These are phyloP conservation scores for Brachyptera risi DNA, from an alignment of 2,888 invertebrate species.

Conservation along the genomic window DNA sequence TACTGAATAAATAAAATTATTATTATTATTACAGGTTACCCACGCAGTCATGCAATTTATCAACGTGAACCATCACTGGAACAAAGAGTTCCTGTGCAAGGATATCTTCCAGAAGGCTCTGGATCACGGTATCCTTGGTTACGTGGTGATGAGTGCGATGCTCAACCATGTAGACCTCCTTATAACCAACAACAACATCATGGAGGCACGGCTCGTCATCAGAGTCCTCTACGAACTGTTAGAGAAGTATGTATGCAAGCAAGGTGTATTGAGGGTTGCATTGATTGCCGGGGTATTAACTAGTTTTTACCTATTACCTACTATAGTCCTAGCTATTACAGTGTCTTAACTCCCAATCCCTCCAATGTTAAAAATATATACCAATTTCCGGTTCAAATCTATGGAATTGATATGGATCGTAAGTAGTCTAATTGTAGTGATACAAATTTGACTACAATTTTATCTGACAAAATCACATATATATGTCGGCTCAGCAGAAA, in stretches of 20 bases:
- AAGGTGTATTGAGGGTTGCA: background rate
- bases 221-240: conserved; percentile 51
- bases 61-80: background rate
- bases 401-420: no score
- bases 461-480: no score
- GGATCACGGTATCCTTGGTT: background rate
- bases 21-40: background rate
- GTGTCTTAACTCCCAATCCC: no score
- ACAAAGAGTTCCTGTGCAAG: background rate
- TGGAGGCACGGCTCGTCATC: conserved; percentile 47
- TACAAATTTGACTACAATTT: no score
- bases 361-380: no score
- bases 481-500: no score
- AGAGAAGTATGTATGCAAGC: conserved; percentile 36
- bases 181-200: conserved; percentile 38
- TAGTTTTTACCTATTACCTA: no score
- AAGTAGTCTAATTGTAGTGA: no score
- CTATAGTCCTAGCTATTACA: no score
- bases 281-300: no score
- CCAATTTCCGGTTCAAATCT: no score
- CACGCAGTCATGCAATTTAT: background rate
- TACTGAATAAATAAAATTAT: no score
- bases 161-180: background rate
- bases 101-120: background rate
- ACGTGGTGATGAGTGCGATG: background rate